Evolutionary conservation across 2,797 vertebrate genomes (phyloP).

Genomic region (Champsocephalus gunnari): DNA sequence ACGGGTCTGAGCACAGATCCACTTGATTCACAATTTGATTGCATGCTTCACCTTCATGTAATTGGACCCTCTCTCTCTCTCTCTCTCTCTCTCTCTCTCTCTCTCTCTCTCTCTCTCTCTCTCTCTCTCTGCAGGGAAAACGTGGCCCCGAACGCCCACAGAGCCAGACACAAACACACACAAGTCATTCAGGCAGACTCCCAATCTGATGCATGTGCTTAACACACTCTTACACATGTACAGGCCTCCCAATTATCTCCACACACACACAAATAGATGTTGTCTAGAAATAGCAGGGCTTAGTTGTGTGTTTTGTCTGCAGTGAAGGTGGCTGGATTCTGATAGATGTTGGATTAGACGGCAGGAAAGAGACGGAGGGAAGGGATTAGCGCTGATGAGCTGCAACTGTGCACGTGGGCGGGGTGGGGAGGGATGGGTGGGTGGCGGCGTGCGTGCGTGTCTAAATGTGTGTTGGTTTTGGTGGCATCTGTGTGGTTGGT

Average conservation of each 20-base stretch:
- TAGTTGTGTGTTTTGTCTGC: constrained; percentile 77
- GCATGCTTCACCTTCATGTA: constrained; percentile 58
- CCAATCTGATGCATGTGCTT: constrained; percentile 44
- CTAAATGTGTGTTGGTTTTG: constrained; percentile 57
- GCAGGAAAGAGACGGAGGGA: constrained; percentile 77
- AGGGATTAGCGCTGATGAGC: constrained; percentile 78
- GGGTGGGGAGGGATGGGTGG: constrained; percentile 33
- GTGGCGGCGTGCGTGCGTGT: constrained; percentile 22
- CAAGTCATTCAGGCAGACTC: constrained; percentile 41
- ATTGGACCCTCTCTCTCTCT: constrained; percentile 52
- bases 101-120: background rate
- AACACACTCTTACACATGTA: constrained; percentile 38
- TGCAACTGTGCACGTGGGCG: constrained; percentile 47
- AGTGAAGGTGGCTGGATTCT: constrained; percentile 76
- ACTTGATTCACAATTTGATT: constrained; percentile 38
- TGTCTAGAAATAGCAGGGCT: constrained; percentile 76
- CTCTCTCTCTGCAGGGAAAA: constrained; percentile 45
- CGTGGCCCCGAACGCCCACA: constrained; percentile 46
- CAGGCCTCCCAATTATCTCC: constrained; percentile 63
- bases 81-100: too few species aligned
- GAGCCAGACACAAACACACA: constrained; percentile 39
- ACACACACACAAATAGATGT: constrained; percentile 71
- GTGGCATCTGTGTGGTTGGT: constrained; percentile 29
- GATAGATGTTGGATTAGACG: constrained; percentile 82
- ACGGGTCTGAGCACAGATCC: constrained; percentile 38